phyloP scores from a whole-genome alignment of 2,888 invertebrate species.

The Idaea aversata region DNA sequence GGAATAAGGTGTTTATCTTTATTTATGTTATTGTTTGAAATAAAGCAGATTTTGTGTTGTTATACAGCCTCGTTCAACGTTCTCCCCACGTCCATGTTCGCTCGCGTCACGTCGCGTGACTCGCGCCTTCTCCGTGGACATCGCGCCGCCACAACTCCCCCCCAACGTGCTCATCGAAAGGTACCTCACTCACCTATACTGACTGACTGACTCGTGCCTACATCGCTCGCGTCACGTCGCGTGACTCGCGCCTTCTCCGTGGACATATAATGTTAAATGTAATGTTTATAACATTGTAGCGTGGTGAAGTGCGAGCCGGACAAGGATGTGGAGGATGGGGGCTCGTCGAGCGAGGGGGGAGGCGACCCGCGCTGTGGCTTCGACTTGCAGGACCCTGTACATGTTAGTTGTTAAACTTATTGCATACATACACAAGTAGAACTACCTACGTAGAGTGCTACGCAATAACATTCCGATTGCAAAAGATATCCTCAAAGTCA shows the following conservation, averaged over 20 bases:
- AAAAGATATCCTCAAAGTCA: too few relatives aligned
- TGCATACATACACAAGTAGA: neutral
- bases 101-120: constrained; percentile 27
- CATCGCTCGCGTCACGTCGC: constrained; percentile 17
- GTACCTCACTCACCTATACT: too few relatives aligned
- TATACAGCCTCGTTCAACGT: too few relatives aligned
- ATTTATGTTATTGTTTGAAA: too few relatives aligned
- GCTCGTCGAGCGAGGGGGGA: constrained; percentile 10
- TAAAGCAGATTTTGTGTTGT: too few relatives aligned
- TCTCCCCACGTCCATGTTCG: neutral
- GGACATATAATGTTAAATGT: constrained; percentile 29
- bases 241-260: constrained; percentile 35
- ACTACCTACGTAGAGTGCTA: neutral
- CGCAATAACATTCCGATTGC: too few relatives aligned
- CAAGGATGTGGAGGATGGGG: constrained; percentile 10
- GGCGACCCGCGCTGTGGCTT: constrained; percentile 36
- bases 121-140: constrained; percentile 37
- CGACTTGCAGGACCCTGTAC: constrained; percentile 55
- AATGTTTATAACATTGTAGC: constrained; percentile 21
- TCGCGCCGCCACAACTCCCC: constrained; percentile 8
- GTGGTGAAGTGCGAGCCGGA: constrained; percentile 32
- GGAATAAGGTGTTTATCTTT: too few relatives aligned
- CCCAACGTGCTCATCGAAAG: neutral
- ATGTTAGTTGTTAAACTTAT: constrained; percentile 40
- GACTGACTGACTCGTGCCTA: constrained; percentile 6